Base-by-base conservation (phyloP, 2,888 invertebrate genomes). In the Hirtodrosophila trivittata region DNA sequence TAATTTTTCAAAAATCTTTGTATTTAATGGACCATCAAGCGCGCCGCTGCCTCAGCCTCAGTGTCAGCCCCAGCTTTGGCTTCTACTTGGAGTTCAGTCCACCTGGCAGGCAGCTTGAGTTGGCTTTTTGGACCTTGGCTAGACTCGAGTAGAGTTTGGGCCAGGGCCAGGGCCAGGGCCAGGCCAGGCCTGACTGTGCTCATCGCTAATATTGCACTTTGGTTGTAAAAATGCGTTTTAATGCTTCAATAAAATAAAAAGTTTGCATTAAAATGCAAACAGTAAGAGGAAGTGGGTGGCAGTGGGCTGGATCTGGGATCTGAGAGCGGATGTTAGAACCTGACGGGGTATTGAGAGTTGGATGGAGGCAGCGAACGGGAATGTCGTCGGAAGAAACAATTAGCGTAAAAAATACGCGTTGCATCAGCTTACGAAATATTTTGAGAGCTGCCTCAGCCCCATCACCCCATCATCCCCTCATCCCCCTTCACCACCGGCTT, bases 231-330 rank as follows among this genome's bases (percentile, higher is more conserved):
- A 86, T 87, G 85, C 81, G 77, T 87, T 88, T 88, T 88, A 88
- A 88, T 88, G 88, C 78, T 75, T 77, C 88, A 87, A 88, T 88
- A 88, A 88, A 88, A 88, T 81, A 85, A 74, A 82, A 78, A 88
- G 84, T 87, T 89, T 77, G 73, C 83, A 87, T 86, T 88, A 84
- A 89, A 77, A 55, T 45, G 56, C 57, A 59, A 75, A 32, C 54
- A 51, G 21, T 21, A 9, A 18, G 6, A 25, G 1, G 26, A 9
- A 12, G 26, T 10, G 35, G 18, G 14, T 25, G n/a, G 18, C 37
- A 16, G 21, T 10, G 6, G 35, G 13, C 3, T 35, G 7, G 7
- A 1, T n/a, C 10, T 3, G 8, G 26, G 10, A 21, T 18, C 6
- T n/a, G 9, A 25, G 32, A 16, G 30, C 13, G 13, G 10, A n/a